Percentiles rank a stretch among this genome's conserved stretches.
phyloP scores from a whole-genome alignment of 2,888 invertebrate species.

The Sthenelais limicola region DNA sequence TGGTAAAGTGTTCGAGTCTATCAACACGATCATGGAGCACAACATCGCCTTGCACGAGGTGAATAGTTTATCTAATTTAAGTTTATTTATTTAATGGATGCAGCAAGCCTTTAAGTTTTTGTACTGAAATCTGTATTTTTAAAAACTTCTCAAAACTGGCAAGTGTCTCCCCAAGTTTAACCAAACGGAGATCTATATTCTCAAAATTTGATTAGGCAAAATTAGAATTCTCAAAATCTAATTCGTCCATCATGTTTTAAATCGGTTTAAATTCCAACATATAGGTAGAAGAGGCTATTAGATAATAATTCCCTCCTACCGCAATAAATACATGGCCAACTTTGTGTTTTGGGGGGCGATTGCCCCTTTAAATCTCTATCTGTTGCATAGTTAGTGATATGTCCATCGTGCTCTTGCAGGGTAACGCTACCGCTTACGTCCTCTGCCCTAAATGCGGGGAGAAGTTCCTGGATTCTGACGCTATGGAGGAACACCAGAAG shows the following conservation, averaged over 20 bases:
- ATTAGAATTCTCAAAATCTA: neutral
- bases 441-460: slow-evolving; percentile 31
- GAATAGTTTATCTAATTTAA: too few relatives aligned
- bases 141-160: too few relatives aligned
- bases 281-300: neutral
- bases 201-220: too few relatives aligned
- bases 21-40: slow-evolving; percentile 35
- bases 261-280: neutral
- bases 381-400: neutral
- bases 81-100: too few relatives aligned
- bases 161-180: too few relatives aligned
- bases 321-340: neutral
- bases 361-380: neutral
- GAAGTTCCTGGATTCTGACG: slow-evolving; percentile 27
- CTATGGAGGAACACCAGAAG: slow-evolving; percentile 11
- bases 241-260: neutral
- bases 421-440: slow-evolving; percentile 18
- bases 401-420: neutral
- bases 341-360: too few relatives aligned
- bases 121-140: too few relatives aligned
- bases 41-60: slow-evolving; percentile 9
- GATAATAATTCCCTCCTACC: neutral
- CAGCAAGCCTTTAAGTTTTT: too few relatives aligned
- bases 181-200: too few relatives aligned
- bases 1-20: slow-evolving; percentile 8